Base-by-base conservation (phyloP, 2,797 vertebrate species). In the Phataginus tetradactyla region DNA sequence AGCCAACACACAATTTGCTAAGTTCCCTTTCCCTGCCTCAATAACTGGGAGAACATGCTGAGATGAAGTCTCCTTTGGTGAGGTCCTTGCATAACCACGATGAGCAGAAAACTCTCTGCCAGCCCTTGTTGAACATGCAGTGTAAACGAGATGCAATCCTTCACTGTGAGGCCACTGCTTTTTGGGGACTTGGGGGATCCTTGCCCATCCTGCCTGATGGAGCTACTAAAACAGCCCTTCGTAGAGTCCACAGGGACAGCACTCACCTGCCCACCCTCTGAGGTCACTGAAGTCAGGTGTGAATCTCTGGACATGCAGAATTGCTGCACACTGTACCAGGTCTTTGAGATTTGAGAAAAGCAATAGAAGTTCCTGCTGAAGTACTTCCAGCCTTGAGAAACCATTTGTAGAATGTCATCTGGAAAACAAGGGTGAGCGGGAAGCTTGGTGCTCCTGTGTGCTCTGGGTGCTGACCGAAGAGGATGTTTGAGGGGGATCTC, bases 241-340 rank as follows among this genome's bases (percentile, higher is more conserved):
- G 8, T 20, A 86, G 29, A 45, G 2, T 32, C 69, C 8, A 3
- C 0, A 0, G 45, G 42, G 69, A 69, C 11, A 39, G 5, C 23
- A 79, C 97, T 95, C 53, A 98, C 97, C 91, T 97, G 97, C 45
- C 98, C 98, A 20, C 7, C 45, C 39, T 64, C 45, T 17, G 98
- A 98, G 32, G 96, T 92, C 53, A 98, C 92, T 0, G 98, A 98
- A 21, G 97, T 96, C 94, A 98, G 81, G 6, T 97, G 91, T 27
- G 97, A 92, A 15, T 93, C 11, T 21, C 9, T 74, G 6, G 92
- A 96, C 20, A 39, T 0, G 53, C 98, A 98, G 85, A 55, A 66
- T 75, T 91, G 95, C 75, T 97, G 77, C 0, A 97, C 97, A 2
- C 95, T 96, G 7, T 96, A 92, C 97, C 97, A 98, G 37, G 96